Base-by-base conservation (phyloP, 2,113 vertebrate species). In the Macroglossus sobrinus region DNA sequence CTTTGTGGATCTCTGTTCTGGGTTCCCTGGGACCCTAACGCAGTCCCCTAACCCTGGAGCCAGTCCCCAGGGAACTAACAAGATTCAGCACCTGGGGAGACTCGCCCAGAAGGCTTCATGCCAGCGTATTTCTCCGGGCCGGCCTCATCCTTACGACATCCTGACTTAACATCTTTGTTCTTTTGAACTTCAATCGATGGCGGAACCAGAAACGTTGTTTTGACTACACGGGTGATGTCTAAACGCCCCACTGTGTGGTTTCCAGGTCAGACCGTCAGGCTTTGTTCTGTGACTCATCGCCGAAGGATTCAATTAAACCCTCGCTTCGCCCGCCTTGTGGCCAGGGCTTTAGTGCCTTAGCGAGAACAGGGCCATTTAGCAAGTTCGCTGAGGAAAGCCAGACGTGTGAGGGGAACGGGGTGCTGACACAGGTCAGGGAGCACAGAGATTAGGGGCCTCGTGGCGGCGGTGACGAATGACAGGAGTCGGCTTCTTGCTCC, bases 281-380 rank as follows among this genome's bases (percentile, higher is more conserved):
- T 98, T 98, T 98, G 97, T 98, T 98, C 92, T 82, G 94, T 96
- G 94, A 98, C 96, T 97, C 66, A 61, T 50, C 0, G 30, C 97
- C 55, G 84, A 90, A 97, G 98, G 94, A 97, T 97, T 97, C 98
- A 95, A 97, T 97, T 98, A 98, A 98, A 97, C 82, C 82, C 94
- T 93, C 64, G 0, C 97, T 97, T 86, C 59, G 74, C 87, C 98
- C 89, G 85, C 97, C 88, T 55, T 0, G 4, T 0, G 88, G 92
- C 96, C 68, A n/a, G 94, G 94, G 96, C 79, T 82, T n/a, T 0
- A 19, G 96, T 55, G 93, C 95, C 86, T 95, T 76, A 89, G 96
- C 0, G 74, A 97, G 94, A 86, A 95, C 79, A 91, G 28, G 84
- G 93, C 78, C 53, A 11, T 91, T 95, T 92, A 97, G 96, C 84